Base-by-base conservation (phyloP, 2,888 invertebrate species). In the Melieria picta region DNA sequence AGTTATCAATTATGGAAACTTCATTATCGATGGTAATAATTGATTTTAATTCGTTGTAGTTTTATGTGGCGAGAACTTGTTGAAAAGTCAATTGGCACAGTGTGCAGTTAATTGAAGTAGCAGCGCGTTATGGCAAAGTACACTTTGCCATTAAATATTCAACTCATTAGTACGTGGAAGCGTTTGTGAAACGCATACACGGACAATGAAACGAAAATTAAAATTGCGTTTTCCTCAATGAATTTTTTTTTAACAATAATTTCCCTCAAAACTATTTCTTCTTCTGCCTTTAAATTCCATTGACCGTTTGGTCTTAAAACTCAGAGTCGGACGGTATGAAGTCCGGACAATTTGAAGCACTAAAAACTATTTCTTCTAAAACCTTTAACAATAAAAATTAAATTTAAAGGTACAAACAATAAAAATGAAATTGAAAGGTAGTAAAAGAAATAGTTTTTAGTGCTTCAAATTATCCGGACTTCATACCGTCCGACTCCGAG, bases 11-110 rank as follows among this genome's bases (percentile, higher is more conserved):
- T 79, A 79, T 79, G 76, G 72, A 76, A 78, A 75, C 77, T 76
- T 70, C 76, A 77, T 79, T 79, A 78, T 80, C 77, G 79, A 78
- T 79, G 75, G 75, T 77, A 77, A 76, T 72, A 78, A 77, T 76
- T 75, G 73, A 77, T 73, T 77, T 72, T 52, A 69, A 60, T 74
- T 57, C 62, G 55, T 6, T 52, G 13, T 52, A 7, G n/a, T 9
- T n/a, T 52, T 11, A 52, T n/a, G 52, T 47, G 60, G 62, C 4
- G 42, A 11, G 64, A 60, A 70, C 57, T 70, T 52, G 55, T 65
- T 71, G 61, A 61, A 58, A 65, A 47, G 48, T 4, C 30, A 30
- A 30, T 30, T 30, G 30, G 30, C 30, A 30, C 30, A 30, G 30
- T 57, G 52, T 48, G 62, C 63, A 47, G 13, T 30, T 3, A 16